Evolutionary conservation across 2,888 invertebrate species (phyloP), one percentile per base, ranked within the genome.

Genomic region (Oconnorella tubifera): DNA sequence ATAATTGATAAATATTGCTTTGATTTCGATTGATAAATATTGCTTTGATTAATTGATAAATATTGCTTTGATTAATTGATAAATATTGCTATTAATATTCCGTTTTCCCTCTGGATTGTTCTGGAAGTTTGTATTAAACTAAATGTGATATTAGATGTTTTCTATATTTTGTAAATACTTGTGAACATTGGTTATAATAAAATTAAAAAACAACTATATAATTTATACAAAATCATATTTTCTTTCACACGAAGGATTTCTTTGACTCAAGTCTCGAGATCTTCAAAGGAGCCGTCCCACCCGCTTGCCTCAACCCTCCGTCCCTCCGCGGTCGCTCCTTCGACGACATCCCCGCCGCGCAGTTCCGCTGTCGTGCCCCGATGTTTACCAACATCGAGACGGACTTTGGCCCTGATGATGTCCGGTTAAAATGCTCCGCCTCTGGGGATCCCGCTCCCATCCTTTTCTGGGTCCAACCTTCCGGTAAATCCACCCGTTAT

Each of bases 321-420:
- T 61, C 70, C 6, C 67, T 77, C 23, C 68, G 73, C 53, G 75
- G 74, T 0, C 76, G 74, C 65, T 67, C 64, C 23, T 79, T 80
- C 67, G 70, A 73, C 60, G 69, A 72, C 3, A 61, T 79, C 14
- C 71, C 72, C 4, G 71, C 68, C 32, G 74, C 74, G 4, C 78
- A 78, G 62, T 78, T 79, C 56, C 61, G 55, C 27, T 64, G 64
- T 49, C 29, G 48, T 33, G 55, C 79, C 31, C 80, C 81, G 2
- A 75, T 76, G n/a, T 79, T 81, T 65, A 74, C 75, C 68, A 77
- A 78, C 60, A 77, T 80, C 4, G 80, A 79, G 64, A 76, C 77
- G 25, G 70, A 75, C 25, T 76, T 80, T 55, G 78, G 77, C n/a
- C 63, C 71, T 3, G 73, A 76, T 33, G 69, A 72, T n/a, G 59